phyloP scores from a whole-genome alignment of 2,113 vertebrate genomes.

The Spermophilus dauricus region DNA sequence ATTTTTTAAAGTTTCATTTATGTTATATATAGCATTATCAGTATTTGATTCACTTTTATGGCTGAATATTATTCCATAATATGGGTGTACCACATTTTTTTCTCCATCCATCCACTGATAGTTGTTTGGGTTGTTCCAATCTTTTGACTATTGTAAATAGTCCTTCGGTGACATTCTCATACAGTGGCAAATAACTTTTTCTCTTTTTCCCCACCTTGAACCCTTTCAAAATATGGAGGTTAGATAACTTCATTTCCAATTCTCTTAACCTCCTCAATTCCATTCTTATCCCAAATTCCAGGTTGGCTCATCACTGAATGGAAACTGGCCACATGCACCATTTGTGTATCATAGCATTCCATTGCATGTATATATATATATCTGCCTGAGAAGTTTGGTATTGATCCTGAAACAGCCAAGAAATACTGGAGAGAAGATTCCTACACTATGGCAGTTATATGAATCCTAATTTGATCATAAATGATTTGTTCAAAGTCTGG shows the following conservation, averaged over 20 bases:
- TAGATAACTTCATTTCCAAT: not conserved
- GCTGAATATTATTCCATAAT: not conserved
- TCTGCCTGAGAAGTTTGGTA: not conserved
- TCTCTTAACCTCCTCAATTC: not conserved
- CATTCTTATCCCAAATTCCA: not conserved
- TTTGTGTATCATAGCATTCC: not conserved
- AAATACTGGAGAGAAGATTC: not conserved
- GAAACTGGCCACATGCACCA: too few relatives aligned
- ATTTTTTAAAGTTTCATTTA: not conserved
- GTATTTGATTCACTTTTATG: not conserved
- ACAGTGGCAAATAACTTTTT: not conserved
- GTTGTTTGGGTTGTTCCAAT: not conserved
- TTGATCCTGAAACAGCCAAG: not conserved
- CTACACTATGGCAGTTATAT: not conserved
- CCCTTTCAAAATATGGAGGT: not conserved
- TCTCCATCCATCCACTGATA: not conserved
- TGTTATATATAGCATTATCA: not conserved
- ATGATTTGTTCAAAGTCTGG: not conserved
- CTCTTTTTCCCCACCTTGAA: not conserved
- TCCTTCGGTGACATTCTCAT: not conserved
- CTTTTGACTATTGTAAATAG: not conserved
- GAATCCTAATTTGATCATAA: not conserved
- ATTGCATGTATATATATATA: not conserved
- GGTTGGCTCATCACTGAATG: not conserved
- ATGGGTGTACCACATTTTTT: not conserved